Base-by-base conservation (phyloP, 2,888 invertebrate species). In the Digitonthophagus gazella region DNA sequence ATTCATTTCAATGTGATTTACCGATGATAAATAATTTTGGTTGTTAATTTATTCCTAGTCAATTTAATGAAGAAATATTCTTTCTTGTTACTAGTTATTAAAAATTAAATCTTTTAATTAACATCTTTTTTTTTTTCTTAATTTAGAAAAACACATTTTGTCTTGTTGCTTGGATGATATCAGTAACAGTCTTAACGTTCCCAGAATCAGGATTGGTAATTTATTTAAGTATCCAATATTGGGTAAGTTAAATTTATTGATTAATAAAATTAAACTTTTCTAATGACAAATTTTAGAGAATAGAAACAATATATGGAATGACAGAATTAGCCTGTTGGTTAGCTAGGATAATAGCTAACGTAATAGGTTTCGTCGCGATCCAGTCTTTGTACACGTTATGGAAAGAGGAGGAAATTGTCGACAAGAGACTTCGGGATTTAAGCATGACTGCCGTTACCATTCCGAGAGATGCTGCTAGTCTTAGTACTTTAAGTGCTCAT, bases 131-230 rank as follows among this genome's bases (percentile, higher is more conserved):
- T 20, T 58, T 8, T 44, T 65, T 66, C 70, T 65, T 71, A 70
- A 82, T 83, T 20, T 79, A 86, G 86, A 85, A 84, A 80, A 84
- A 83, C 72, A 80, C 83, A 5, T 73, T 83, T 20, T 85, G 84
- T 72, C 78, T 86, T 16, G 78, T 86, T 68, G 81, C 83, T n/a
- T 86, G 86, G 86, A 82, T 86, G 77, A 83, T 86, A 71, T 80
- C 84, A 57, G 81, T 85, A 19, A 83, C 84, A 1, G 80, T 85
- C 19, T 80, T 85, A 55, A 83, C 84, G 66, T 84, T 86, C 74
- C 86, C 86, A 20, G 86, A 86, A 79, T 85, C 85, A 58, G 86
- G 85, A 14, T 80, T 86, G 76, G 86, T 85, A 2, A 83, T 86
- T 69, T 86, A 85, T 75, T 86, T 86, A 86, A 85, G 85, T 71